Base-by-base conservation (phyloP, 2,797 vertebrate species). In the Allobates femoralis region DNA sequence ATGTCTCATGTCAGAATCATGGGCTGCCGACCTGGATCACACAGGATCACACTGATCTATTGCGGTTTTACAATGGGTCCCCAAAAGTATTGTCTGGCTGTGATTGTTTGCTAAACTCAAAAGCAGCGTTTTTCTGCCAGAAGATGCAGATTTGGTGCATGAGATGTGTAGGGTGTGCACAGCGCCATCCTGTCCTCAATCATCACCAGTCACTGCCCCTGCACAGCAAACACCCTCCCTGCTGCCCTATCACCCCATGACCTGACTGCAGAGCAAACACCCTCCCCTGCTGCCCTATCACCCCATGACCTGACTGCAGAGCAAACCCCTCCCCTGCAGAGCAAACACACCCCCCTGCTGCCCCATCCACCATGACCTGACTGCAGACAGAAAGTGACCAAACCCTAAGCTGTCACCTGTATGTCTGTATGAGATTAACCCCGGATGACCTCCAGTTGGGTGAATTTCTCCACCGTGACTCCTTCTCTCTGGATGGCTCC, bases 401-500 rank as follows among this genome's bases (percentile, higher is more conserved):
- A 14, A 5, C 8, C 2, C n/a, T 3, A 62, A 60, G 0, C 64
- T 2, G 26, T 76, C 90, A 95, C 94, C 92, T 67, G 94, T 94
- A 88, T 94, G 93, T 69, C 91, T 50, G 55, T 92, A 95, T 91
- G 91, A 94, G 78, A 96, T 85, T 32, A 90, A 91, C 46, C 93
- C 88, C 94, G 94, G 50, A 92, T 89, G 83, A 94, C 89, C 86
- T 95, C 95, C 84, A 93, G 81, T 86, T 95, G 94, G 79, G 93
- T 94, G 92, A 96, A 95, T 0, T 87, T 94, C 90, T 94, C 94
- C 83, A 95, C 92, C 0, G 30, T 67, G 26, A 92, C 18, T 1
- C 93, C 90, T 0, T 87, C 89, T 84, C 91, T 93, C 91, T 93
- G 92, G 64, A 95, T 90, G 50, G 91, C 89, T 0, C 93, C 92